phyloP scores from a whole-genome alignment of 1,140 invertebrate genomes.

The Diploscapter pachys region DNA sequence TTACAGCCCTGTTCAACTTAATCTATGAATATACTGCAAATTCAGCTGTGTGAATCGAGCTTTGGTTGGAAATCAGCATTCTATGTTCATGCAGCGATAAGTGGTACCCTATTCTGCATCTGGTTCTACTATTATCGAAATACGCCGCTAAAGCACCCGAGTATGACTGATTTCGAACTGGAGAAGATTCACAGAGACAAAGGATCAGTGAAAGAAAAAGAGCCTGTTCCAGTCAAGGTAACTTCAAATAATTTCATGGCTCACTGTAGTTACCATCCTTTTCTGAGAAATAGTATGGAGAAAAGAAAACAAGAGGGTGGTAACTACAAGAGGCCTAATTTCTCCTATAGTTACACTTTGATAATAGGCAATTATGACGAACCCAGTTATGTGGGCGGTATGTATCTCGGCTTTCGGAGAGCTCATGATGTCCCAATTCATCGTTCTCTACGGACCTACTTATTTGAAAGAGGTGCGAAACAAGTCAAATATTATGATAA shows the following conservation, averaged over 20 bases:
- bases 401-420: conserved; percentile 40
- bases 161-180: conserved; percentile 35
- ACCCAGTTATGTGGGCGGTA: conserved; percentile 35
- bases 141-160: conserved; percentile 30
- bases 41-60: conserved; percentile 35
- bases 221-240: conserved; percentile 31
- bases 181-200: conserved; percentile 41
- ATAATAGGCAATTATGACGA: conserved; percentile 31
- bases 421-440: conserved; percentile 39
- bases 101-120: conserved; percentile 24
- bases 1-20: too few relatives aligned
- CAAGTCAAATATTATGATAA: background rate
- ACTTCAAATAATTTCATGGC: background rate
- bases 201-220: conserved; percentile 30
- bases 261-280: too few relatives aligned
- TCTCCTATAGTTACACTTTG: too few relatives aligned
- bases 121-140: conserved; percentile 37
- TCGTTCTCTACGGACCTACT: conserved; percentile 38
- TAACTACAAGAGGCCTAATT: too few relatives aligned
- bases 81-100: conserved; percentile 36
- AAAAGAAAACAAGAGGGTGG: too few relatives aligned
- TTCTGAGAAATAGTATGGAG: too few relatives aligned
- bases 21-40: too few relatives aligned
- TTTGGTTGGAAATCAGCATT: conserved; percentile 40
- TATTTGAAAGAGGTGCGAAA: conserved; percentile 30